Conservation (phyloP, 2,888 invertebrate genomes). For the Ariolimax columbianus region DNA sequence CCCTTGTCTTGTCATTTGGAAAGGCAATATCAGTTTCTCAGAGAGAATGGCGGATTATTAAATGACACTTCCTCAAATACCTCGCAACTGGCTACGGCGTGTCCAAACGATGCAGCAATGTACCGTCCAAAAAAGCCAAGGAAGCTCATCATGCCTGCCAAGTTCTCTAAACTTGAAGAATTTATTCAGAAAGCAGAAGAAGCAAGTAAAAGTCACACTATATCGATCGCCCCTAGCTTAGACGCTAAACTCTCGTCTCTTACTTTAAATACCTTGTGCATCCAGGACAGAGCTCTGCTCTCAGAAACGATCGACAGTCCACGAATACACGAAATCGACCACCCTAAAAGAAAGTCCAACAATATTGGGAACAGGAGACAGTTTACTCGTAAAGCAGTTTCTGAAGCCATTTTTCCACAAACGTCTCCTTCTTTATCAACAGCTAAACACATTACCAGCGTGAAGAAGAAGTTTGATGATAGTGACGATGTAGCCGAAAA, state of each 20-base stretch:
- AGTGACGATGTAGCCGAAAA: no score
- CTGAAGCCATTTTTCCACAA: not conserved
- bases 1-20: slow-evolving; percentile 1
- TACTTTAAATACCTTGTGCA: not conserved
- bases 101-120: not conserved
- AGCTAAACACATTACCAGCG: no score
- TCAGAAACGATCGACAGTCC: no score
- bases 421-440: no score
- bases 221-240: not conserved
- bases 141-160: not conserved
- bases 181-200: slow-evolving; percentile 25
- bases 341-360: no score
- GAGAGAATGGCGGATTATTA: slow-evolving; percentile 21
- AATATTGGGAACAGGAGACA: no score
- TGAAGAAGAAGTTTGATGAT: no score
- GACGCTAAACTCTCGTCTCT: slow-evolving; percentile 5
- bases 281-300: not conserved
- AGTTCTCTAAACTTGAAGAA: slow-evolving; percentile 27
- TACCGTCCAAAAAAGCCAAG: not conserved
- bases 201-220: not conserved
- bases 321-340: no score
- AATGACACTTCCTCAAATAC: slow-evolving; percentile 25
- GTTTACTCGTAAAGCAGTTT: no score
- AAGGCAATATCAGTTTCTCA: not conserved
- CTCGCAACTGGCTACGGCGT: not conserved